Evolutionary conservation across 1,140 invertebrate genomes (phyloP), one percentile per base, ranked within the genome.

Genomic region (Ephestia elutella): DNA sequence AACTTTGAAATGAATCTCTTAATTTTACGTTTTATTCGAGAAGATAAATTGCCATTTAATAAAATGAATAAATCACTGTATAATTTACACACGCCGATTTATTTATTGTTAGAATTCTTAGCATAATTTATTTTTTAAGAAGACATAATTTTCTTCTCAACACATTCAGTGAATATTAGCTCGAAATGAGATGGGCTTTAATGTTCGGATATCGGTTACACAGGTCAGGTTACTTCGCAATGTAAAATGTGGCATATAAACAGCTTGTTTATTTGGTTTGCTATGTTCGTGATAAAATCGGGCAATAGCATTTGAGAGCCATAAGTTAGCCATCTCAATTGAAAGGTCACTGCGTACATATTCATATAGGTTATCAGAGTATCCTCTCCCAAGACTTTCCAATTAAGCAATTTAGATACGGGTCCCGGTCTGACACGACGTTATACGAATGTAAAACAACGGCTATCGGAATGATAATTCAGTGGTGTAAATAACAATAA

Each of bases 361-460:
- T 75, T 75, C 63, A 72, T 80, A 84, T 79, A 64, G 68, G 60
- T 73, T 67, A 71, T 68, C 63, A 57, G 65, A 63, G 62, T 71
- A 60, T 75, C 62, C 70, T 78, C 77, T 76, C 70, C 70, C 38
- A 15, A 69, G 71, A 70, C 74, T 85, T 85, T 86, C 83, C 86
- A 88, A 87, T 88, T 88, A 88, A 88, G 86, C 82, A 80, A 86
- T 88, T 88, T 86, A 88, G 86, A 88, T 88, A 88, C 81, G 76
- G 71, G 63, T 57, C 73, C 69, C 65, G 71, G 60, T 71, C 69
- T 70, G 75, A 82, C 82, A 84, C 71, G 72, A 74, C 79, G 75
- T 82, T 80, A 87, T 73, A 78, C 69, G 69, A 78, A 86, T 86
- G 83, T 88, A 86, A 87, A 81, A 87, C 85, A 87, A 86, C 68